phyloP scores from a whole-genome alignment of 2,888 invertebrate species.

The Nomada lathburiana region DNA sequence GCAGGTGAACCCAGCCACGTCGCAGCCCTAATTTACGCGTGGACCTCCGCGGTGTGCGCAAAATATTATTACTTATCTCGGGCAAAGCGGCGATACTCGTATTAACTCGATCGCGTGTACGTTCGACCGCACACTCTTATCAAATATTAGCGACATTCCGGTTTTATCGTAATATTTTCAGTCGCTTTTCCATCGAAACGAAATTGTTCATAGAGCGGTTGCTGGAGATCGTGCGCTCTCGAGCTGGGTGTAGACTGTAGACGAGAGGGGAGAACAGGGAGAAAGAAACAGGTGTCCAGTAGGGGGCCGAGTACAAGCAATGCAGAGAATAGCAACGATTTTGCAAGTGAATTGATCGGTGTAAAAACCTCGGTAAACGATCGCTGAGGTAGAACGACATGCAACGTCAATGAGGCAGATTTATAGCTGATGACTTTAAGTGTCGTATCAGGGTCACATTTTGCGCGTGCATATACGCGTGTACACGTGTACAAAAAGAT shows the following conservation, averaged over 20 bases:
- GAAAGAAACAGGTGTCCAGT: slow-evolving; percentile 24
- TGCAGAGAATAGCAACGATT: slow-evolving; percentile 9
- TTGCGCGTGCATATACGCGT: slow-evolving; percentile 68
- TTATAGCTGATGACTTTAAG: slow-evolving; percentile 79
- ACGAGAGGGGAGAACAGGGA: background rate
- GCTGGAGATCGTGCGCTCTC: background rate
- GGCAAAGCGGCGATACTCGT: slow-evolving; percentile 64
- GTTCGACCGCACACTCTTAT: background rate
- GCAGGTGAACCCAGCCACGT: slow-evolving; percentile 81
- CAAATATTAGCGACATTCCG: background rate
- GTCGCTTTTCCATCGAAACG: background rate
- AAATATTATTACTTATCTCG: slow-evolving; percentile 82
- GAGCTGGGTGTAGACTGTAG: no score
- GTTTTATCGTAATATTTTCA: background rate
- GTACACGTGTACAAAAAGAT: slow-evolving; percentile 11
- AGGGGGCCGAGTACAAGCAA: background rate
- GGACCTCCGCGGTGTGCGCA: slow-evolving; percentile 82
- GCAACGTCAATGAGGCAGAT: slow-evolving; percentile 78
- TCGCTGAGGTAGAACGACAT: slow-evolving; percentile 42
- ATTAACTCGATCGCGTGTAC: slow-evolving; percentile 52
- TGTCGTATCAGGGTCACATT: slow-evolving; percentile 71
- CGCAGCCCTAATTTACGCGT: slow-evolving; percentile 83
- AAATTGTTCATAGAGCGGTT: background rate
- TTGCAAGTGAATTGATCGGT: slow-evolving; percentile 31
- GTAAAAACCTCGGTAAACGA: slow-evolving; percentile 36